Percentiles rank a stretch among this genome's conserved stretches.
phyloP scores from a whole-genome alignment of 2,113 vertebrate species.

The Rousettus leschenaultii region DNA sequence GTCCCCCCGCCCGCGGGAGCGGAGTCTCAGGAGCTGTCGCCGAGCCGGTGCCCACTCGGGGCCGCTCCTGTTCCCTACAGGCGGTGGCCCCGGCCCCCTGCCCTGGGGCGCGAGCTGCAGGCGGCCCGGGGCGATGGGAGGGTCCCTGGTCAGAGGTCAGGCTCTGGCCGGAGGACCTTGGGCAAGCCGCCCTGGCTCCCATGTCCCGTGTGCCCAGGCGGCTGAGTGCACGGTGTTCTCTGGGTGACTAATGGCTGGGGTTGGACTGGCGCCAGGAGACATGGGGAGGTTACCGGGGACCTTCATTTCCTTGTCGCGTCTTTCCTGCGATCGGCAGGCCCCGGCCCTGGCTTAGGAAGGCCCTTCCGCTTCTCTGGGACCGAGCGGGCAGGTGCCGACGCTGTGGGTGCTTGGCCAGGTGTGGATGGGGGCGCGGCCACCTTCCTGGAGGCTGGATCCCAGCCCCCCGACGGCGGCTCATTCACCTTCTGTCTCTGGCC shows the following conservation, averaged over 20 bases:
- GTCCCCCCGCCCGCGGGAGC: not conserved
- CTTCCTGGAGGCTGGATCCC: not conserved
- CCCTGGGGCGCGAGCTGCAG: not conserved
- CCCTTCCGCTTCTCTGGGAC: not conserved
- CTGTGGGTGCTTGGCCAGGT: not conserved
- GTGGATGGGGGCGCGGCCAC: not conserved
- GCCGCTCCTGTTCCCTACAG: no score
- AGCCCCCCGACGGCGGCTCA: fast-evolving
- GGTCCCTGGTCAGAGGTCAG: not conserved
- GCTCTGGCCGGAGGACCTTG: not conserved
- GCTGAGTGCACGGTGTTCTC: no score
- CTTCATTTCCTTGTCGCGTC: not conserved
- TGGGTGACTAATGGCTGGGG: not conserved
- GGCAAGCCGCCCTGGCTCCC: no score
- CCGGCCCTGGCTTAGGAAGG: fast-evolving
- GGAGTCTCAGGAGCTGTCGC: not conserved
- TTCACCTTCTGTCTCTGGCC: not conserved
- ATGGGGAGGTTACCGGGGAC: not conserved
- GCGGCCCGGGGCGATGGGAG: no score
- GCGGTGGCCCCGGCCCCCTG: no score
- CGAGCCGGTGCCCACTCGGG: not conserved
- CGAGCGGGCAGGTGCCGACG: not conserved
- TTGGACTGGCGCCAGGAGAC: not conserved
- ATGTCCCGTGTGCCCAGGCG: not conserved
- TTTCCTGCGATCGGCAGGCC: not conserved